Base-by-base conservation (phyloP, 2,113 vertebrate genomes). In the Alosa alosa region DNA sequence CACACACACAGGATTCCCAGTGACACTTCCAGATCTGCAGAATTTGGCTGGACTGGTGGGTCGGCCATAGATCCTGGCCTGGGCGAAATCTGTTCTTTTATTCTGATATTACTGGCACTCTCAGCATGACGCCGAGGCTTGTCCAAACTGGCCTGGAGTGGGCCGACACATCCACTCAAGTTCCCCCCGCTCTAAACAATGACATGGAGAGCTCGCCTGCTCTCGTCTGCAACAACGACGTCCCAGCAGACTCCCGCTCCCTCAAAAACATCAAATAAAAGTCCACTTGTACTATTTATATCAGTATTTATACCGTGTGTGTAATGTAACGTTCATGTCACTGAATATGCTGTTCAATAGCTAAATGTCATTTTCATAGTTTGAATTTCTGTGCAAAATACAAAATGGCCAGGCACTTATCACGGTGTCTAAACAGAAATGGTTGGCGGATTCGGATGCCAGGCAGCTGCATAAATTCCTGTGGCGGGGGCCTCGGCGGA, bases 71-170 rank as follows among this genome's bases (percentile, higher is more conserved):
- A 90, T 88, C 82, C 85, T 82, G 86, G 50, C 47, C 45, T 88
- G 84, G 86, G 86, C 82, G 50, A 90, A 81, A 89, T 90, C 89
- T 82, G 81, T 52, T 82, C 86, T 86, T 85, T 90, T 86, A 89
- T 89, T 89, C 86, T 83, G 72, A 81, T 83, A 87, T 86, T 84
- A 82, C 82, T 81, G 82, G 57, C 52, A 84, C 83, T 85, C 78
- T 49, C 75, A 84, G 83, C 86, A 75, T 52, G 60, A 46, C 4
- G 46, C 88, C 25, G 81, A 57, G 4, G 6, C 41, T 36, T 4
- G 9, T 81, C 83, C 87, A 88, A 68, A 44, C 25, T 36, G 25
- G 72, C 72, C 72, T 78, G 31, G 25, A 78, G 31, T 18, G 72
- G 31, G 72, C 6, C 18, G 72, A 36, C 72, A 13, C 72, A 78